phyloP scores from a whole-genome alignment of 2,888 invertebrate species.

The Luperina nickerlii region DNA sequence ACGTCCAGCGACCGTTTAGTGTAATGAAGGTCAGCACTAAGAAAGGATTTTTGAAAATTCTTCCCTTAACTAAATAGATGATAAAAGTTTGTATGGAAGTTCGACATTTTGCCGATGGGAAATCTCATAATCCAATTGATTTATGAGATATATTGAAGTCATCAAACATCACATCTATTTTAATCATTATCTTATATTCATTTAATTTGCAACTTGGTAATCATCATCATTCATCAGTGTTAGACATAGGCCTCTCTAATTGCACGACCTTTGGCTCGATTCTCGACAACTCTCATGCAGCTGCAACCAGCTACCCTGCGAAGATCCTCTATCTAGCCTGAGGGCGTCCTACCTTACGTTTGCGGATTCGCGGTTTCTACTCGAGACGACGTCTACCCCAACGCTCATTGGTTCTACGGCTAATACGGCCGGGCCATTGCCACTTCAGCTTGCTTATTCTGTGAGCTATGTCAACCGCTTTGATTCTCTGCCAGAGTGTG shows the following conservation, averaged over 20 bases:
- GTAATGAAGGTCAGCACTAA: not conserved
- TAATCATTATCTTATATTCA: too few relatives aligned
- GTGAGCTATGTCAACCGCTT: too few relatives aligned
- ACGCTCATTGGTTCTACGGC: too few relatives aligned
- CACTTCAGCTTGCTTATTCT: too few relatives aligned
- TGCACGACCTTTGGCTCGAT: not conserved
- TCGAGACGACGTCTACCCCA: too few relatives aligned
- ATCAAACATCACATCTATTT: not conserved
- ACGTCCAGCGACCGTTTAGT: too few relatives aligned
- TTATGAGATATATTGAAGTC: not conserved
- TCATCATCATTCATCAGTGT: not conserved
- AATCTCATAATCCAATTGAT: not conserved
- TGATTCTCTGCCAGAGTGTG: too few relatives aligned
- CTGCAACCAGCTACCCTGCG: not conserved
- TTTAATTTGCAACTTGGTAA: not conserved
- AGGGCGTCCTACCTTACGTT: not conserved
- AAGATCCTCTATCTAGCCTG: not conserved
- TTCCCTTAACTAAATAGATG: not conserved
- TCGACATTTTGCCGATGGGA: not conserved
- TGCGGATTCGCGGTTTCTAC: too few relatives aligned
- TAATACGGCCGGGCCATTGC: too few relatives aligned
- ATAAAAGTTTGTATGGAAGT: not conserved
- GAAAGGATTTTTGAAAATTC: not conserved
- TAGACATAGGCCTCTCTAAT: not conserved
- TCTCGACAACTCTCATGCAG: not conserved